phyloP scores from a whole-genome alignment of 2,888 invertebrate genomes.

The Heteromyza rotundicornis region DNA sequence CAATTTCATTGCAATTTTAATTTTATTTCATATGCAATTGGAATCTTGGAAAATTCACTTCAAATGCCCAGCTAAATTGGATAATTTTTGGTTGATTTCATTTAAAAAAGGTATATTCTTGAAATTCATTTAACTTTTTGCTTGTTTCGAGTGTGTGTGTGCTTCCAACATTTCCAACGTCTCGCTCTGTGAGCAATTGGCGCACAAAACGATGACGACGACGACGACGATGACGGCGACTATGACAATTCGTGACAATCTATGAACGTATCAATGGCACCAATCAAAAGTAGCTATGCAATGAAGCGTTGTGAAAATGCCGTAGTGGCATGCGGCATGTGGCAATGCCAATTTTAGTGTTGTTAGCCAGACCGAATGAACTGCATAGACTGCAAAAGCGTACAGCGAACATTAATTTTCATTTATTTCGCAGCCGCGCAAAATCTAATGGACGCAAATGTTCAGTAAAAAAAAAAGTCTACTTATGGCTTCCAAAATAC shows the following conservation, averaged over 20 bases:
- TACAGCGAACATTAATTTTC: background rate
- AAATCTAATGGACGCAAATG: conserved; percentile 6
- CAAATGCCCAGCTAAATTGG: no score
- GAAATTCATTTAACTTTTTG: no score
- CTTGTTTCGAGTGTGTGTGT: no score
- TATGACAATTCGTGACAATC: conserved; percentile 6
- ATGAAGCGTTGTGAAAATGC: background rate
- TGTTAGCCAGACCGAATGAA: background rate
- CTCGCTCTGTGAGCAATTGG: background rate
- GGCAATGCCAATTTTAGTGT: conserved; percentile 2
- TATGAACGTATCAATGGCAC: conserved; percentile 5
- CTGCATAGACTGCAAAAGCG: background rate
- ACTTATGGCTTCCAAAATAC: background rate
- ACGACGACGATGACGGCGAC: no score
- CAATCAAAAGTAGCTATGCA: background rate
- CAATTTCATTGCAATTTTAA: background rate
- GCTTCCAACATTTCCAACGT: background rate
- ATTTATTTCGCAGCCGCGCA: conserved; percentile 1
- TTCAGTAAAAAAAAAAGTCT: background rate
- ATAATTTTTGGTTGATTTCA: no score
- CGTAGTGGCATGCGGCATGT: background rate
- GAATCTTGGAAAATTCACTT: no score
- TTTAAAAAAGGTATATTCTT: no score
- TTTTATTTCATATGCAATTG: background rate
- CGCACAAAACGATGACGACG: background rate